Base-by-base conservation (phyloP, 2,888 invertebrate genomes). In the Hypolimnas misippus region DNA sequence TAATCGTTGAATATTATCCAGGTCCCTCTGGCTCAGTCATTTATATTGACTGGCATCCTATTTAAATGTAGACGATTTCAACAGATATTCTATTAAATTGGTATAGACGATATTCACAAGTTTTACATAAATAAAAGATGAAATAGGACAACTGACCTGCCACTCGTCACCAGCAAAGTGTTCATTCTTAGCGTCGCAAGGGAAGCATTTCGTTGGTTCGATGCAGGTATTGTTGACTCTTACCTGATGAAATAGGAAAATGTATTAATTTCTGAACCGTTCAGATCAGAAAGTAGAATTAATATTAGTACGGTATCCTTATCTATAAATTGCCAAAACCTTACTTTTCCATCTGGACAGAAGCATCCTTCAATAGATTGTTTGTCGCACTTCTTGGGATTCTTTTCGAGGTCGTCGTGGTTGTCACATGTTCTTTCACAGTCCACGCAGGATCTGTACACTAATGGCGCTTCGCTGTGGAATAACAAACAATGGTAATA, bases 351-450 rank as follows among this genome's bases (percentile, higher is more conserved):
- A 54, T 93, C 86, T 0, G 97, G 96, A 85, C 98, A 98, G 93
- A 95, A 96, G 83, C 98, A 98, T 1, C 97, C 97, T 76, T 97
- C 97, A 0, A 93, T 92, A 0, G 86, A 83, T 10, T 81, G 84
- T 3, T 82, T 81, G 25, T 81, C 75, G 66, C 95, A 95, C 46
- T 79, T 89, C 66, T 76, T 84, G 16, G 89, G 90, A 51, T 83
- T 73, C 63, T 79, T 81, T 2, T 76, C 70, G 3, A 90, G 79
- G 10, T 89, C 82, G 50, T 93, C 92, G 51, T 94, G 79, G 71
- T 93, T 93, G 6, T 95, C 94, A 73, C 96, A 96, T 0, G 95
- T 95, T 50, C 93, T 83, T 40, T 93, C 93, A 73, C 95, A 96
- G 57, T 93, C 93, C 7, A 94, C 83, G 51, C 94, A 91, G 3